Evolutionary conservation across 2,797 vertebrate species (phyloP).

Genomic region (Trachops cirrhosus): DNA sequence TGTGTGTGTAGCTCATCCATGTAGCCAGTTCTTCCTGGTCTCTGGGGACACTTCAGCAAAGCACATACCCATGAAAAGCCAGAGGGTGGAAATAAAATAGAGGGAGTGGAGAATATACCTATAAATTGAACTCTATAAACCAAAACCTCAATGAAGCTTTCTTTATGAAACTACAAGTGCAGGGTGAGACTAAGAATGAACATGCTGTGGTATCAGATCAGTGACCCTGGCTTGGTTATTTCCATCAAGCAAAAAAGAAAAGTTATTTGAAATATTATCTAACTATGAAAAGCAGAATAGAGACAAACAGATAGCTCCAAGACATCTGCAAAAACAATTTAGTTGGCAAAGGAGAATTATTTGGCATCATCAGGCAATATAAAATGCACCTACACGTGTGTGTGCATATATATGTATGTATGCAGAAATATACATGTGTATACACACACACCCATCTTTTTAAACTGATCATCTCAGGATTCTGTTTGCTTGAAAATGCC

Average conservation of each 20-base stretch:
- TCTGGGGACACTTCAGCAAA: not conserved
- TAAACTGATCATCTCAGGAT: not conserved
- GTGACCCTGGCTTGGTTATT: not conserved
- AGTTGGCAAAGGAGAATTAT: not conserved
- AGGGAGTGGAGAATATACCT: not conserved
- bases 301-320: not conserved
- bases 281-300: not conserved
- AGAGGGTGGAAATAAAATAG: not conserved
- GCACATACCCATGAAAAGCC: not conserved
- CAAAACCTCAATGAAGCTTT: not conserved
- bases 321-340: not conserved
- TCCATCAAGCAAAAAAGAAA: not conserved
- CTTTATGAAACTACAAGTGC: not conserved
- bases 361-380: not conserved
- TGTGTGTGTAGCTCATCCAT: not conserved
- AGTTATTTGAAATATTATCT: slow-evolving; percentile 25
- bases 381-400: not conserved
- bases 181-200: not conserved
- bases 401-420: not conserved
- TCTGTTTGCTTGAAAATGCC: slow-evolving; percentile 39
- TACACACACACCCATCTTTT: not conserved
- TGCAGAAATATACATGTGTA: too few relatives aligned
- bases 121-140: not conserved
- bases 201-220: not conserved
- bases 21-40: not conserved